A percentile compares a stretch with the other conserved stretches of the same genome.
Conservation (phyloP, 1,140 invertebrate species). For the Sycobia sp. region DNA sequence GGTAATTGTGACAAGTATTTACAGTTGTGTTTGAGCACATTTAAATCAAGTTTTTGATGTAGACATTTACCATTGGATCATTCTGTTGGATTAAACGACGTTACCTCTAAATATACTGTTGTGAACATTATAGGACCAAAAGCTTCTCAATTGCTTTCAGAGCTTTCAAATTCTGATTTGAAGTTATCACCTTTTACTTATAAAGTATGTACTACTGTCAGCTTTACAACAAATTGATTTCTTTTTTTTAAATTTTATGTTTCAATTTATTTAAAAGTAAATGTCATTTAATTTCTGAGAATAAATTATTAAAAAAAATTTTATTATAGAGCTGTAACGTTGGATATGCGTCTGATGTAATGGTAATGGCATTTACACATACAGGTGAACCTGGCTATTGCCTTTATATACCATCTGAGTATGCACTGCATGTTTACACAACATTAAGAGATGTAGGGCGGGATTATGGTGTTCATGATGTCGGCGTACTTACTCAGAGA, state of each 20-base stretch:
- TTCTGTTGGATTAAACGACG: conserved; percentile 72
- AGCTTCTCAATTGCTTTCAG: conserved; percentile 72
- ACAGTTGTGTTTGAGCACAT: not conserved
- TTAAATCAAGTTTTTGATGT: conserved; percentile 21
- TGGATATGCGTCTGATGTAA: conserved; percentile 77
- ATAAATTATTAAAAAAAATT: not conserved
- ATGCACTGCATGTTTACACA: conserved; percentile 81
- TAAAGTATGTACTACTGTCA: conserved; percentile 58
- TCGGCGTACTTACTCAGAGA: conserved; percentile 76
- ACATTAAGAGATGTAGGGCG: conserved; percentile 67
- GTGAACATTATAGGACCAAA: conserved; percentile 84
- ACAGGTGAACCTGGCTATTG: conserved; percentile 85
- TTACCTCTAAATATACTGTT: conserved; percentile 84
- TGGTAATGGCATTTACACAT: conserved; percentile 81
- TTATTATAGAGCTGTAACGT: conserved; percentile 69
- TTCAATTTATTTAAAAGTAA: conserved; percentile 13
- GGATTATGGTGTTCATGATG: conserved; percentile 75
- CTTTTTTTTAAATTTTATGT: too few relatives aligned
- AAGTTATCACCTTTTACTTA: conserved; percentile 77
- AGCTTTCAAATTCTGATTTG: conserved; percentile 74
- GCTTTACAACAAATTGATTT: not conserved
- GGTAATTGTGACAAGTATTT: conserved; percentile 44
- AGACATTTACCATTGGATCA: conserved; percentile 69
- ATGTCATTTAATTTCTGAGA: not conserved
- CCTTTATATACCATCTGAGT: conserved; percentile 79